These are phyloP conservation scores for Anoncus sp. DNA, from an alignment of 2,888 invertebrate genomes.

Conservation along the genomic window DNA sequence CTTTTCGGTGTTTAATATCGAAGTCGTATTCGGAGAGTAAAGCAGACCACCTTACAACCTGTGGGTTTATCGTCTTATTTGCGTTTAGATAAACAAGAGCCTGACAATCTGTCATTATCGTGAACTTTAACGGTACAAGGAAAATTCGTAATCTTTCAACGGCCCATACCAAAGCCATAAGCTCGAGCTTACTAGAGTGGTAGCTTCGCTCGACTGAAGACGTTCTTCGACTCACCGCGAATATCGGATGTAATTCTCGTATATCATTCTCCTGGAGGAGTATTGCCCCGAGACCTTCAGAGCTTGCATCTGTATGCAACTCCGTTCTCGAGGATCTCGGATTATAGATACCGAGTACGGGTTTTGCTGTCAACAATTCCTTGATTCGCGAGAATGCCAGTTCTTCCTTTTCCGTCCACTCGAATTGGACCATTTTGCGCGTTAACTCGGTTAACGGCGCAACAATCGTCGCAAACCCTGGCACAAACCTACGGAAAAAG, in stretches of 20 bases:
- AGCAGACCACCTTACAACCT: constrained; percentile 23
- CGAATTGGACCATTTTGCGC: constrained; percentile 30
- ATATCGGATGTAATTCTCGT: constrained; percentile 19
- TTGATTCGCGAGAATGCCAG: constrained; percentile 38
- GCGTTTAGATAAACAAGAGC: constrained; percentile 30
- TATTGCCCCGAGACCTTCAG: constrained; percentile 27
- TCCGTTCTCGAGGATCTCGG: constrained; percentile 37
- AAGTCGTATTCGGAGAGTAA: constrained; percentile 50
- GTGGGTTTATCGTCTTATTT: constrained; percentile 26
- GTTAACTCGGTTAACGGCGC: constrained; percentile 39
- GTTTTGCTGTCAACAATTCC: constrained; percentile 22
- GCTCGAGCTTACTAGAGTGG: constrained; percentile 19
- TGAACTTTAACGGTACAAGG: constrained; percentile 52
- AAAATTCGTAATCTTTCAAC: constrained; percentile 43
- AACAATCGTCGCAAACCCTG: constrained; percentile 45
- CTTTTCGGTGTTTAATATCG: constrained; percentile 65
- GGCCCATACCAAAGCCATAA: constrained; percentile 34
- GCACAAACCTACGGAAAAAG: constrained; percentile 56
- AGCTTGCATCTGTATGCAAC: constrained; percentile 22
- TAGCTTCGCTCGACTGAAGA: constrained; percentile 18
- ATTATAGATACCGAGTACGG: constrained; percentile 44
- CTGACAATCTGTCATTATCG: constrained; percentile 66
- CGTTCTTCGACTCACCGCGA: constrained; percentile 26
- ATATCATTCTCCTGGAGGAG: constrained; percentile 8
- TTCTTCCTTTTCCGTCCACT: constrained; percentile 30